Evolutionary conservation across 2,888 invertebrate species (phyloP), one percentile per base, ranked within the genome.

Genomic region (Pharmacophagus antenor): DNA sequence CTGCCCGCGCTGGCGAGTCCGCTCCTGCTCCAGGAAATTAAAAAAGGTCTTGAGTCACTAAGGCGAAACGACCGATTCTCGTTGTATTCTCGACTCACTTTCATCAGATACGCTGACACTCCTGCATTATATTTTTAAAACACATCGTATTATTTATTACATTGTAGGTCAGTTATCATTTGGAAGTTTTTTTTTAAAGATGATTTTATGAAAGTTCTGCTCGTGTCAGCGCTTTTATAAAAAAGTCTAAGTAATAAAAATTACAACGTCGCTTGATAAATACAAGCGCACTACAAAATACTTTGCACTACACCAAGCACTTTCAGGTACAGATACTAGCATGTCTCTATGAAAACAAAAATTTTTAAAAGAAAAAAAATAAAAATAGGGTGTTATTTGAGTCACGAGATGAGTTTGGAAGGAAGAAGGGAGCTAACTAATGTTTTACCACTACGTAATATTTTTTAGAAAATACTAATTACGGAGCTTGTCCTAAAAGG

Each of bases 41-140:
- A 88, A 87, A 83, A 85, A 84, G 80, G 76, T 83, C 83, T 83
- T 80, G 77, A 78, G 76, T 73, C 74, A 73, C 76, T 76, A 70
- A 63, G 73, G 73, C 72, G 76, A 74, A 74, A 27, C 58, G 58
- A 25, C 42, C 48, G 47, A 58, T 53, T 58, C 58, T 62, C 65
- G 60, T 62, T 65, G 63, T 66, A 64, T 70, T 63, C 61, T 52
- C 20, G 18, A 44, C 18, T 44, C 42, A 44, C 42, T 44, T 18
- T n/a, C 20, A 20, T 44, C 15, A 44, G 42, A 42, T 20, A 44
- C 42, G 1, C 18, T 2, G n/a, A n/a, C 2, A 20, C 10, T 18
- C 18, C 1, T 44, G 17, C 42, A 18, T 37, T n/a, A 0, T 37
- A 4, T 4, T 37, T 44, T 44, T n/a, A n/a, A 44, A 44, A 44